Conservation (phyloP, 2,888 invertebrate species). For the Orthosia gothica region DNA sequence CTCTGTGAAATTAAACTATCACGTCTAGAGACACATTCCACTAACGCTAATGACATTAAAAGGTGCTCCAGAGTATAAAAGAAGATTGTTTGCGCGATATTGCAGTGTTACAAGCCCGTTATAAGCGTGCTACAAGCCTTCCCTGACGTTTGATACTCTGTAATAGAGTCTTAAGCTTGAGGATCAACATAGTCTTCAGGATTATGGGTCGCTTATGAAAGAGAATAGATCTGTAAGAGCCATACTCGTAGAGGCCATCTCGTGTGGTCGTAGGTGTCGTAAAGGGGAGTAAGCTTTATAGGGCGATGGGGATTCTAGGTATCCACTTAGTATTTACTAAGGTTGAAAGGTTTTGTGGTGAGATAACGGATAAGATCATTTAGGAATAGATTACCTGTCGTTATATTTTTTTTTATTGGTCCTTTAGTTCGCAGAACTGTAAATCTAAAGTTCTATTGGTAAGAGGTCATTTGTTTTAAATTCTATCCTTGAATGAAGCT, state of each 20-base stretch:
- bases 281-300: slow-evolving; percentile 18
- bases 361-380: neutral
- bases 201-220: slow-evolving; percentile 37
- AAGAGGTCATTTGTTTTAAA: too few species aligned
- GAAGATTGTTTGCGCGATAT: slow-evolving; percentile 63
- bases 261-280: neutral
- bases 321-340: neutral
- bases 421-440: neutral
- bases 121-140: slow-evolving; percentile 43
- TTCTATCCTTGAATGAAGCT: too few species aligned
- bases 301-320: neutral
- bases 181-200: slow-evolving; percentile 35
- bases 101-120: slow-evolving; percentile 39
- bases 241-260: neutral
- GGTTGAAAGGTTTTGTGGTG: neutral
- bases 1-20: slow-evolving; percentile 57
- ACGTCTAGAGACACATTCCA: slow-evolving; percentile 48
- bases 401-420: too few species aligned
- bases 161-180: slow-evolving; percentile 49
- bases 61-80: slow-evolving; percentile 61
- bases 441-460: too few species aligned
- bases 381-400: neutral
- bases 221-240: slow-evolving; percentile 29
- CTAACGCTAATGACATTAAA: slow-evolving; percentile 56
- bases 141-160: slow-evolving; percentile 46